A percentile compares a stretch with the other conserved stretches of the same genome.
These are phyloP conservation scores for Mirza zaza DNA, from an alignment of 2,113 vertebrate genomes.

Conservation along the genomic window DNA sequence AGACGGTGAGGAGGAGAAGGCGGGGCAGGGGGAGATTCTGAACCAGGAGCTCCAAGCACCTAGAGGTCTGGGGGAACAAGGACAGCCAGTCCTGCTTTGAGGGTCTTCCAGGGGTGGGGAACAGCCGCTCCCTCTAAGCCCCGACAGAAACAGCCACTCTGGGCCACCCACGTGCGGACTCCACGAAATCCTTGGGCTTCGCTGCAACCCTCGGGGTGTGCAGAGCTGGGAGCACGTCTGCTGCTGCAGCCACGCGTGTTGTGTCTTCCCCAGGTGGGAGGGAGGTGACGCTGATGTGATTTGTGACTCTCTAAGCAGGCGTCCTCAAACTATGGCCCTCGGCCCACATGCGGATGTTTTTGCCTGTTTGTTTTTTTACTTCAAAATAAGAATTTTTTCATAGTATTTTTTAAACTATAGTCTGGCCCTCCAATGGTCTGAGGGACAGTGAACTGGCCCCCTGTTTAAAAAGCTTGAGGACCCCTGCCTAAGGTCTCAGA, in stretches of 20 bases:
- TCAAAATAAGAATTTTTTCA: too few species aligned
- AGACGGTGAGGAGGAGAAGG: not conserved
- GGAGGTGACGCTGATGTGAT: constrained; percentile 22
- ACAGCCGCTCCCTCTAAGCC: accelerated
- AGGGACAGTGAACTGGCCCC: too few species aligned
- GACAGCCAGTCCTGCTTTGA: not conserved
- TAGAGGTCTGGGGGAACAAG: too few species aligned
- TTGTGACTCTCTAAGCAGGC: not conserved
- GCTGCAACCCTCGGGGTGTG: accelerated
- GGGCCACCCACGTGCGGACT: accelerated
- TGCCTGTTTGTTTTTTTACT: too few species aligned
- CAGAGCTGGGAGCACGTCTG: not conserved
- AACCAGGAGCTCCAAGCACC: not conserved
- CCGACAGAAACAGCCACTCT: accelerated
- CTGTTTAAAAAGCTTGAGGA: too few species aligned
- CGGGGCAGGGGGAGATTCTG: not conserved
- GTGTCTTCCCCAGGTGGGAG: constrained; percentile 41
- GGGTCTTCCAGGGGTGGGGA: not conserved
- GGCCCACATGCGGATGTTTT: too few species aligned
- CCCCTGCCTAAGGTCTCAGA: not conserved
- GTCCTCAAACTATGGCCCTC: too few species aligned
- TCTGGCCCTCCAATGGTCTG: too few species aligned
- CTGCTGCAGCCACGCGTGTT: not conserved
- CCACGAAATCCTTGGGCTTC: not conserved
- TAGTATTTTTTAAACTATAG: too few species aligned